Evolutionary conservation across 2,888 invertebrate genomes (phyloP), one percentile per base, ranked within the genome.

Genomic region (Trachelus tabidus): DNA sequence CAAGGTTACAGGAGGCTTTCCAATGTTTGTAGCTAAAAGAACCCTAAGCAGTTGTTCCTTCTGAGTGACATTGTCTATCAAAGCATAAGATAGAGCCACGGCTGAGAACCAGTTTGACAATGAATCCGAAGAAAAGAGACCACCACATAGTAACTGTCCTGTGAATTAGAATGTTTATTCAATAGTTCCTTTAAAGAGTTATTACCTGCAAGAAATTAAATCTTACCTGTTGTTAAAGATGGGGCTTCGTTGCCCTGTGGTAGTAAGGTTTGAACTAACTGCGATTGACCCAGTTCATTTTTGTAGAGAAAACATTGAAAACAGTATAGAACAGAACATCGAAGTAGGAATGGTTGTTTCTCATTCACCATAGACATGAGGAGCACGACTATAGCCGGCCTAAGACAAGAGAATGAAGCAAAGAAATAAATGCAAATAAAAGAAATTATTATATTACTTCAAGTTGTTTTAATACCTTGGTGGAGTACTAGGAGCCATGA

Each of bases 361-460:
- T 99, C 99, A 91, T 99, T 98, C 11, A 98, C 98, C 98, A 99
- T 99, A 0, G 99, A 98, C 97, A 99, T 98, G 12, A 99, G 92
- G 11, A 99, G 93, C 73, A 99, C 97, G 0, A 99, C 97, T 76
- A 99, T 95, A 0, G 98, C 98, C 0, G 99, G 97, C 78, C 98
- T 94, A 23, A 34, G 15, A 69, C 2, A 34, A n/a, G 12, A 69
- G 12, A 78, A 40, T 73, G 56, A 56, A 33, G 23, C 31, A 35
- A n/a, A 34, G 33, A 33, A 73, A 40, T 34, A n/a, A 40, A 79
- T 33, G 56, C 11, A 15, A 15, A 34, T 34, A 75, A 30, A 73
- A 73, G 23, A 73, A 31, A 73, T 73, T 73, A 73, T 73, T 34
- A 11, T 31, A 23, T n/a, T 34, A 73, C 34, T 34, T 12, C 12